A percentile compares a stretch with the other conserved stretches of the same genome.
Conservation (phyloP, 92 coral and sea anemone species). For the Zoanthus sansibaricus region DNA sequence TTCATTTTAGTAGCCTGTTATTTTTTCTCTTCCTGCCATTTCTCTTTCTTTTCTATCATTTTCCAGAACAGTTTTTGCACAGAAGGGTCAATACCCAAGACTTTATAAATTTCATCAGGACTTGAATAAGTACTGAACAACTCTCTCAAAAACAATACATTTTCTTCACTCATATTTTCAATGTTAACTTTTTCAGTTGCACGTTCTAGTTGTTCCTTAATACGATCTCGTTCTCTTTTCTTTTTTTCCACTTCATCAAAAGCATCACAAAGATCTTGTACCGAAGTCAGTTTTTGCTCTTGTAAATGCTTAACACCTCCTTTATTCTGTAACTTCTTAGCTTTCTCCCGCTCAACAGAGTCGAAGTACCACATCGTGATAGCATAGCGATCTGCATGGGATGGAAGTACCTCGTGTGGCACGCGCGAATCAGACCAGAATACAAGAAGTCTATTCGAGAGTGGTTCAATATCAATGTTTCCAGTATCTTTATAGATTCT, state of each 20-base stretch:
- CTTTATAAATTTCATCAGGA: constrained; percentile 48
- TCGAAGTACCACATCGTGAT: constrained; percentile 97
- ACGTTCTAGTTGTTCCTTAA: constrained; percentile 65
- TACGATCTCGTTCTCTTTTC: constrained; percentile 66
- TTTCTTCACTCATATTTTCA: constrained; percentile 67
- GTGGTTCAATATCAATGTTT: constrained; percentile 82
- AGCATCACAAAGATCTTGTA: constrained; percentile 59
- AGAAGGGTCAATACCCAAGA: constrained; percentile 60
- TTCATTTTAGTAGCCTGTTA: too few relatives aligned
- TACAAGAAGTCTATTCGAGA: constrained; percentile 83
- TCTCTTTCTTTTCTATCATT: constrained; percentile 55
- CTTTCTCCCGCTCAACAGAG: constrained; percentile 72
- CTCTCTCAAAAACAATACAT: constrained; percentile 63
- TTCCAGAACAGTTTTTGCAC: constrained; percentile 67
- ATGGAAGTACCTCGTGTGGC: constrained; percentile 96
- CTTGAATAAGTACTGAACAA: constrained; percentile 61
- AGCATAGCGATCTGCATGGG: constrained; percentile 83
- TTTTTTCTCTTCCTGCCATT: constrained; percentile 8
- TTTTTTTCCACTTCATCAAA: constrained; percentile 73
- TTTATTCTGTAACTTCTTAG: constrained; percentile 45
- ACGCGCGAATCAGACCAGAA: constrained; percentile 95
- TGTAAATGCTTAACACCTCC: constrained; percentile 56
- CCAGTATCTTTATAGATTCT: constrained; percentile 74
- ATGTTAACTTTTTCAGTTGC: constrained; percentile 73
- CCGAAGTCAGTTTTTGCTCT: constrained; percentile 34